Percentiles rank a stretch among this genome's conserved stretches.
phyloP scores from a whole-genome alignment of 1,140 invertebrate genomes.

The Aphelenchoides fujianensis region DNA sequence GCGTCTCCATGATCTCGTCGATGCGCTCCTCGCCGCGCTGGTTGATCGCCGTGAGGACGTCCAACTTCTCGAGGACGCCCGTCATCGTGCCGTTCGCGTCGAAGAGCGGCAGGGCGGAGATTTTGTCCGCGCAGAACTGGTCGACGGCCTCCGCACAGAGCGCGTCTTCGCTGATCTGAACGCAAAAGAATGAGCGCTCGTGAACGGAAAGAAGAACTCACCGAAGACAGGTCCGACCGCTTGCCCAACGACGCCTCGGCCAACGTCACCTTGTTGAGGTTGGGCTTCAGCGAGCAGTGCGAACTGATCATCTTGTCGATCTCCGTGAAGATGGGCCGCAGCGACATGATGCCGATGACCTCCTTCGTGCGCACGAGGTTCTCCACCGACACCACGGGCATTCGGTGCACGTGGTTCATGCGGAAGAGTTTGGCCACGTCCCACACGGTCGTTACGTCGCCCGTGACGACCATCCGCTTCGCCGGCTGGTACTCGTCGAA shows the following conservation, averaged over 20 bases:
- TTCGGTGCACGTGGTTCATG: slow-evolving; percentile 51
- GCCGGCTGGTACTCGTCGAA: slow-evolving; percentile 27
- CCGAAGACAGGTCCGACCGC: slow-evolving; percentile 35
- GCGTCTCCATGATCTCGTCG: slow-evolving; percentile 33
- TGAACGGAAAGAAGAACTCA: slow-evolving; percentile 29
- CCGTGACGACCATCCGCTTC: slow-evolving; percentile 26
- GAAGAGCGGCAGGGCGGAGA: slow-evolving; percentile 32
- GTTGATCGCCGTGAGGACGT: slow-evolving; percentile 28
- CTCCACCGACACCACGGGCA: slow-evolving; percentile 45
- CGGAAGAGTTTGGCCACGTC: slow-evolving; percentile 48
- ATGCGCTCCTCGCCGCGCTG: slow-evolving; percentile 13
- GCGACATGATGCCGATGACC: slow-evolving; percentile 39
- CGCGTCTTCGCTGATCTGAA: slow-evolving; percentile 20
- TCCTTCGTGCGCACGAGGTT: slow-evolving; percentile 23
- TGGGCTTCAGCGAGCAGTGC: slow-evolving; percentile 36
- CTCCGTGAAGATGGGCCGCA: slow-evolving; percentile 45
- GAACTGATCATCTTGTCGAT: slow-evolving; percentile 41
- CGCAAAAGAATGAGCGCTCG: slow-evolving; percentile 7
- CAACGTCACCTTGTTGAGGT: slow-evolving; percentile 35
- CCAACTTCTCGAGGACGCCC: slow-evolving; percentile 30
- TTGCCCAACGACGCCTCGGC: slow-evolving; percentile 34
- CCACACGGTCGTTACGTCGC: slow-evolving; percentile 34
- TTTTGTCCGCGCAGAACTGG: slow-evolving; percentile 27
- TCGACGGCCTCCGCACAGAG: slow-evolving; percentile 22
- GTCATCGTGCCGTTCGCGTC: slow-evolving; percentile 28